A percentile compares a stretch with the other conserved stretches of the same genome.
Conservation (phyloP, 2,888 invertebrate species). For the Rhimphoctona megacephalus region DNA sequence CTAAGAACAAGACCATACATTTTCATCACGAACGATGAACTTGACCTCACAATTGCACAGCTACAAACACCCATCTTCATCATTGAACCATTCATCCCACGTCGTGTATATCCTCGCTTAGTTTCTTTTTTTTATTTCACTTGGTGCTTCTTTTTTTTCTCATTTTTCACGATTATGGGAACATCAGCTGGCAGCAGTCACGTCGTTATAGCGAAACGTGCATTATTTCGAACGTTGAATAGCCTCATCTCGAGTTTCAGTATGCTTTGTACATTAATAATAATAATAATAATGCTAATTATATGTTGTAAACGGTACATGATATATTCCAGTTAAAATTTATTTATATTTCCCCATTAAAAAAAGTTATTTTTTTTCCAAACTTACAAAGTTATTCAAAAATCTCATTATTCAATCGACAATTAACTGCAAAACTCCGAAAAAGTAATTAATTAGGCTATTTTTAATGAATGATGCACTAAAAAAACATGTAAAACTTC, state of each 20-base stretch:
- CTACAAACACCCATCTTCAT: constrained; percentile 9
- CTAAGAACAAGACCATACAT: not conserved
- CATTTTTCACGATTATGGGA: constrained; percentile 9
- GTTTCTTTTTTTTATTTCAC: not conserved
- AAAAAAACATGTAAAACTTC: not conserved
- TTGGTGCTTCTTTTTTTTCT: not conserved
- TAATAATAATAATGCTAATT: constrained; percentile 21
- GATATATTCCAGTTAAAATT: constrained; percentile 1
- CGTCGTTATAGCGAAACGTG: constrained; percentile 26
- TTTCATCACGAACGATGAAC: constrained; percentile 34
- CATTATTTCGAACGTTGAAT: constrained; percentile 56
- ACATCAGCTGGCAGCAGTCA: constrained; percentile 39
- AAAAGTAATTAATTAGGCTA: not conserved
- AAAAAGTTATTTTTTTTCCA: not conserved
- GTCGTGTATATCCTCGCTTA: constrained; percentile 13
- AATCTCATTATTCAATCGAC: not conserved
- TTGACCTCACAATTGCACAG: constrained; percentile 43
- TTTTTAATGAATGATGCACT: not conserved
- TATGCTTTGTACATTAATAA: constrained; percentile 8
- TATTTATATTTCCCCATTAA: not conserved
- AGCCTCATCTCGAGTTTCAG: constrained; percentile 25
- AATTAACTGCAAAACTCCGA: not conserved
- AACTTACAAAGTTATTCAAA: not conserved
- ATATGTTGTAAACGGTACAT: not conserved
- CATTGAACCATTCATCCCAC: constrained; percentile 26